These are phyloP conservation scores for Myxocyprinus asiaticus DNA, from an alignment of 2,113 vertebrate species.

Conservation along the genomic window DNA sequence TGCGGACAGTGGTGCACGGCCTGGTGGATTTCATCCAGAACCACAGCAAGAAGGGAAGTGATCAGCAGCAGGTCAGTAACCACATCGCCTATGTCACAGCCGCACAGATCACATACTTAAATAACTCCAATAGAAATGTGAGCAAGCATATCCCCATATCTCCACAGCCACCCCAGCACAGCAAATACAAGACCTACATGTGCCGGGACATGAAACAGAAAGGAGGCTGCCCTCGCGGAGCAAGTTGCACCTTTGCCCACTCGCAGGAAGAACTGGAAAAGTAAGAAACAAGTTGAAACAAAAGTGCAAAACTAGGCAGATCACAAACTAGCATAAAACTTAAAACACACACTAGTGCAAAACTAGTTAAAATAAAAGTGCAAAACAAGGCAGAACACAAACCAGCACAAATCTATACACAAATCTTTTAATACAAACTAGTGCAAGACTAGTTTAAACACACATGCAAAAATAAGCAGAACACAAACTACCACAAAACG, in stretches of 20 bases:
- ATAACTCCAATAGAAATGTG: neutral
- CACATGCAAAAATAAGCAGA: no score
- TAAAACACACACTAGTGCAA: no score
- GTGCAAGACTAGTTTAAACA: no score
- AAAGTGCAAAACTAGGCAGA: no score
- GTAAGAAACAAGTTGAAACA: conserved; percentile 71
- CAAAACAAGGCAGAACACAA: no score
- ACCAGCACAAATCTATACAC: no score
- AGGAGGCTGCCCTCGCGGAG: conserved; percentile 94
- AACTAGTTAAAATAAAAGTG: no score
- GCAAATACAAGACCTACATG: conserved; percentile 99
- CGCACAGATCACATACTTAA: neutral
- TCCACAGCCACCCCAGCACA: conserved; percentile 89
- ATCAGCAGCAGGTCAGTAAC: conserved; percentile 83
- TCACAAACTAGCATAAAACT: no score
- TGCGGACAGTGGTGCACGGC: conserved; percentile 96
- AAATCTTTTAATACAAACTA: no score
- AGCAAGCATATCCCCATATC: neutral
- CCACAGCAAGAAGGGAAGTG: conserved; percentile 97
- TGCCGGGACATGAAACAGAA: conserved; percentile 98
- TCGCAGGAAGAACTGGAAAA: conserved; percentile 98
- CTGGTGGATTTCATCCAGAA: conserved; percentile 99
- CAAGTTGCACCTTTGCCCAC: conserved; percentile 97
- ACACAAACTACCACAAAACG: no score
- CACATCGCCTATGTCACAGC: neutral